These are phyloP conservation scores for Embiotoca jacksoni DNA, from an alignment of 2,113 vertebrate species.

Conservation along the genomic window DNA sequence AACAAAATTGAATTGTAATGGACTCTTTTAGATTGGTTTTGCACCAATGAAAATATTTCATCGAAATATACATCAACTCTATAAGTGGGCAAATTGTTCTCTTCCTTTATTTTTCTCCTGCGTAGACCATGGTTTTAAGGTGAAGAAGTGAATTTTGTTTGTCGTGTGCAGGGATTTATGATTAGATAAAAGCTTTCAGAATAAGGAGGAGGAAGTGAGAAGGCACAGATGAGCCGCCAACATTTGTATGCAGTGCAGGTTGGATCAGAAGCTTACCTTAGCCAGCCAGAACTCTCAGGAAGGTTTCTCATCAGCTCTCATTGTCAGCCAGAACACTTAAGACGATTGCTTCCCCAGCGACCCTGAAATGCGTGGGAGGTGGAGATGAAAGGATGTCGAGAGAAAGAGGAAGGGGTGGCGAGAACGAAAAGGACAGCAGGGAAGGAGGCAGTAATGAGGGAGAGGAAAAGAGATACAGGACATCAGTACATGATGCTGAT, in stretches of 20 bases:
- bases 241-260: conserved; percentile 64
- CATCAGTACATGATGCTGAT: not conserved
- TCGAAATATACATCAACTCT: not conserved
- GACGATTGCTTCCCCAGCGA: conserved; percentile 78
- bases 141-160: conserved; percentile 21
- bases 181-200: conserved; percentile 27
- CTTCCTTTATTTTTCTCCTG: conserved; percentile 2
- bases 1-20: not conserved
- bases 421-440: conserved; percentile 16
- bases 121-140: not conserved
- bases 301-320: conserved; percentile 73
- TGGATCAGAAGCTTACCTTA: conserved; percentile 57
- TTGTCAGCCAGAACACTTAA: conserved; percentile 83
- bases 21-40: not conserved
- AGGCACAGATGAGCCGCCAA: conserved; percentile 25
- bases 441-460: conserved; percentile 18
- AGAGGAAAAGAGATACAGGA: conserved; percentile 5
- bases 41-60: not conserved
- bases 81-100: not conserved
- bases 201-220: conserved; percentile 3
- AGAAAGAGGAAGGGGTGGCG: conserved; percentile 29
- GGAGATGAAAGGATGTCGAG: conserved; percentile 65
- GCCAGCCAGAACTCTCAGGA: conserved; percentile 60
- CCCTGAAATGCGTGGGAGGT: conserved; percentile 70
- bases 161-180: conserved; percentile 13